Evolutionary conservation across 2,888 invertebrate species (phyloP).

Genomic region (Cyclophora punctaria): DNA sequence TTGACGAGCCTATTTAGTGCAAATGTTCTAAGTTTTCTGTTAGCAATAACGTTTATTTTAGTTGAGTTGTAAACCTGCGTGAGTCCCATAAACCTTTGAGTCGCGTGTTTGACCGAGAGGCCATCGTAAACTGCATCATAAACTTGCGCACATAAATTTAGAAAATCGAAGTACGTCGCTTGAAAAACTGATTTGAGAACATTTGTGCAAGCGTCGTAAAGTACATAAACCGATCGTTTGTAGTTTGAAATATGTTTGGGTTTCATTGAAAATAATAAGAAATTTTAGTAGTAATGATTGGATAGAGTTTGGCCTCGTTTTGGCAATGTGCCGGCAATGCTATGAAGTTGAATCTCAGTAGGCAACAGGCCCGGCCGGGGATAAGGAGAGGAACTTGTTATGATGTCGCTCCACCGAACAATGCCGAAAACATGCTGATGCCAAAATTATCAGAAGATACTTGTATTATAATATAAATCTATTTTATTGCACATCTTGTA

Average conservation of each 20-base stretch:
- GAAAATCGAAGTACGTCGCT: slow-evolving; percentile 49
- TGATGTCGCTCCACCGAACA: slow-evolving; percentile 29
- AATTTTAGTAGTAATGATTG: slow-evolving; percentile 46
- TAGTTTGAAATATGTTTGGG: slow-evolving; percentile 12
- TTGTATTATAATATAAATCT: too few species aligned
- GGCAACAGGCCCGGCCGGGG: slow-evolving; percentile 40
- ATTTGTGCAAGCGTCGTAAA: slow-evolving; percentile 21
- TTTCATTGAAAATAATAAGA: slow-evolving; percentile 31
- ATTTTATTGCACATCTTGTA: too few species aligned
- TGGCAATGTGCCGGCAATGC: slow-evolving; percentile 51
- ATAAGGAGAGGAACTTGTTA: slow-evolving; percentile 38
- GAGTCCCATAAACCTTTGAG: slow-evolving; percentile 53
- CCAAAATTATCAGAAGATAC: slow-evolving; percentile 1
- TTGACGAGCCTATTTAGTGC: slow-evolving; percentile 22
- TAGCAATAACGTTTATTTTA: slow-evolving; percentile 41
- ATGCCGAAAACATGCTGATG: slow-evolving; percentile 26
- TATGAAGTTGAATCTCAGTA: slow-evolving; percentile 52
- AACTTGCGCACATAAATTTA: slow-evolving; percentile 58
- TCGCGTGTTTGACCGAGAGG: slow-evolving; percentile 66
- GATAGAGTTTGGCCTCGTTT: slow-evolving; percentile 24
- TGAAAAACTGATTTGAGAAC: slow-evolving; percentile 43
- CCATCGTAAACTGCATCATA: slow-evolving; percentile 65
- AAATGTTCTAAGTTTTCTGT: slow-evolving; percentile 23
- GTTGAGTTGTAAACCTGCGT: slow-evolving; percentile 52
- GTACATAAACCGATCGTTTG: slow-evolving; percentile 19